A percentile compares a stretch with the other conserved stretches of the same genome.
Conservation (phyloP, 1,140 invertebrate species). For the Hyles vespertilio region DNA sequence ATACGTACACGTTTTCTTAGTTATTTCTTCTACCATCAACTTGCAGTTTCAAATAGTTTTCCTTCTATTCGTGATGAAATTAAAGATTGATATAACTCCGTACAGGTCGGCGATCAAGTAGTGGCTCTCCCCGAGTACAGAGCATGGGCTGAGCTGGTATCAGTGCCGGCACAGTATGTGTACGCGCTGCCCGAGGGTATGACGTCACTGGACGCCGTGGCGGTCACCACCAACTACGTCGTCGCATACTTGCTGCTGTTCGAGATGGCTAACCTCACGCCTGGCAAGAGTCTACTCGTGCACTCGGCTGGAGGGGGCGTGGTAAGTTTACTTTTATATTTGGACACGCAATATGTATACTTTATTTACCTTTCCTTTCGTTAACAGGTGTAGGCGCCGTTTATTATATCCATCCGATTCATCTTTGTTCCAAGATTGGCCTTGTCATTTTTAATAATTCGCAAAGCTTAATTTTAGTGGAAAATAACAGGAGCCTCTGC, state of each 20-base stretch:
- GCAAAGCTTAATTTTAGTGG: too few species aligned
- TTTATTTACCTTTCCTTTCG: not conserved
- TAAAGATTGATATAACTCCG: conserved; percentile 2
- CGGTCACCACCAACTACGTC: conserved; percentile 90
- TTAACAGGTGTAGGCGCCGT: too few species aligned
- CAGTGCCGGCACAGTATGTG: conserved; percentile 85
- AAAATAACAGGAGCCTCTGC: too few species aligned
- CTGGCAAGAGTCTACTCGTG: conserved; percentile 88
- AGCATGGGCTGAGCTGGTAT: conserved; percentile 90
- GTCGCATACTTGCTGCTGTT: conserved; percentile 92
- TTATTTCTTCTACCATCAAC: too few species aligned
- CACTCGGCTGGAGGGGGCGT: conserved; percentile 93
- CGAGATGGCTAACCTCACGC: conserved; percentile 85
- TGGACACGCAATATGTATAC: not conserved
- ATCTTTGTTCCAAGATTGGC: too few species aligned
- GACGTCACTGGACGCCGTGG: conserved; percentile 87
- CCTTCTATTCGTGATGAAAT: too few species aligned
- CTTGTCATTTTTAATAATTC: too few species aligned
- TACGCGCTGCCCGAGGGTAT: conserved; percentile 87
- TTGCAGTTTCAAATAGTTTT: too few species aligned
- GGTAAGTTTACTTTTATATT: conserved; percentile 77
- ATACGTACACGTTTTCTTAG: too few species aligned
- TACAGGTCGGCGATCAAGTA: conserved; percentile 89
- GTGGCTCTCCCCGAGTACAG: conserved; percentile 88
- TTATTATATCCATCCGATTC: too few species aligned